Evolutionary conservation across 2,113 vertebrate genomes (phyloP).

Genomic region (Zingel zingel): DNA sequence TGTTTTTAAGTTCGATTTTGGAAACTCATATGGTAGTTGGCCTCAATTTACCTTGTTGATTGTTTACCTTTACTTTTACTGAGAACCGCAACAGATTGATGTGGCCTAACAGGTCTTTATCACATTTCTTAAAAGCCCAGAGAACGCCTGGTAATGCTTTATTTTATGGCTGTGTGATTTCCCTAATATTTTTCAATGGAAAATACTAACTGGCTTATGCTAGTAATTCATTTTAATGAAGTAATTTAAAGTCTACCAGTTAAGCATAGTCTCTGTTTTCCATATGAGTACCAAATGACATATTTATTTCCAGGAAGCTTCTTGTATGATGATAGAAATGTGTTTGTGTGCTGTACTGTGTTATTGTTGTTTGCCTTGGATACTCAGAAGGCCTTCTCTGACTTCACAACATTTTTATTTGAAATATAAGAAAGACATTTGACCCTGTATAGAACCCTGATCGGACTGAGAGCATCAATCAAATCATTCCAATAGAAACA

Average conservation of each 20-base stretch:
- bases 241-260: neutral
- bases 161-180: neutral
- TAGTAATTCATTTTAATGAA: neutral
- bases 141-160: constrained; percentile 9
- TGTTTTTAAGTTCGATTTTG: neutral
- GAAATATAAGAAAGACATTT: neutral
- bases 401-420: neutral
- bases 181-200: neutral
- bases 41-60: neutral
- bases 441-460: neutral
- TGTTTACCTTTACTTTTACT: neutral
- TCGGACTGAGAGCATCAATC: neutral
- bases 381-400: neutral
- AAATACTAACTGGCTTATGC: neutral
- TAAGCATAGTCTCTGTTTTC: neutral
- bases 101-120: neutral
- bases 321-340: neutral
- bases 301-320: neutral
- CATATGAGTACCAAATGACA: neutral
- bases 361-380: neutral
- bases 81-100: neutral
- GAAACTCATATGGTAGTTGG: neutral
- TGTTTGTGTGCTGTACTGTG: neutral
- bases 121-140: neutral
- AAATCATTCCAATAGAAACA: neutral